Conservation (phyloP, 2,888 invertebrate genomes). For the Punctoribates punctum region DNA sequence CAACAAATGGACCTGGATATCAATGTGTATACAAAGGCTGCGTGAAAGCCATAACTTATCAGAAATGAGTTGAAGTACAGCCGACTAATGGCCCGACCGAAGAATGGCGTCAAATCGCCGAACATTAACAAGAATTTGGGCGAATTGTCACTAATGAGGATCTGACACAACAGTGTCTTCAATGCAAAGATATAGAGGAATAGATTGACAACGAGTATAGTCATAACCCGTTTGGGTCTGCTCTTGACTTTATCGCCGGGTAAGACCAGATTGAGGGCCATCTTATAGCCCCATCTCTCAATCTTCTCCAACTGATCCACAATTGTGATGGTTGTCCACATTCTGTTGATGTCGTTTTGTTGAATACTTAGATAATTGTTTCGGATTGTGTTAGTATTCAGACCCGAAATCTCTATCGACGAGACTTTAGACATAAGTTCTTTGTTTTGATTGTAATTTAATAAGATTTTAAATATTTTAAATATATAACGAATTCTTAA, state of each 20-base stretch:
- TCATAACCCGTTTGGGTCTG: not conserved
- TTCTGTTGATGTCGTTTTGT: not conserved
- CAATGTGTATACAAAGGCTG: slow-evolving; percentile 26
- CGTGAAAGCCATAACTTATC: slow-evolving; percentile 26
- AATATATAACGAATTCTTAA: too few species aligned
- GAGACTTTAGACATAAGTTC: not conserved
- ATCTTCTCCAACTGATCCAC: not conserved
- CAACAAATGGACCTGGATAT: slow-evolving; percentile 15
- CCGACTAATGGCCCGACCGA: slow-evolving; percentile 29
- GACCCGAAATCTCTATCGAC: not conserved
- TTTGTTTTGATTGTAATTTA: not conserved
- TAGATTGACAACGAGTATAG: not conserved
- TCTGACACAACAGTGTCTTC: not conserved
- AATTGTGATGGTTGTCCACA: not conserved
- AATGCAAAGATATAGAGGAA: not conserved
- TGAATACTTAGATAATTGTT: not conserved
- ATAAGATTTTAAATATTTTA: too few species aligned
- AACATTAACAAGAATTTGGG: too few species aligned
- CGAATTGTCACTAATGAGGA: not conserved
- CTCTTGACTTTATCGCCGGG: not conserved
- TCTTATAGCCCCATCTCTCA: slow-evolving; percentile 4
- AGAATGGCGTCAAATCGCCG: slow-evolving; percentile 7
- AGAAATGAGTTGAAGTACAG: slow-evolving; percentile 30
- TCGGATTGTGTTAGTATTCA: not conserved
- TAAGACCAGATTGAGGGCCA: not conserved